These are phyloP conservation scores for Morbakka virulenta DNA, from an alignment of 30 jellyfish, hydroid and myxozoan species.

Conservation along the genomic window DNA sequence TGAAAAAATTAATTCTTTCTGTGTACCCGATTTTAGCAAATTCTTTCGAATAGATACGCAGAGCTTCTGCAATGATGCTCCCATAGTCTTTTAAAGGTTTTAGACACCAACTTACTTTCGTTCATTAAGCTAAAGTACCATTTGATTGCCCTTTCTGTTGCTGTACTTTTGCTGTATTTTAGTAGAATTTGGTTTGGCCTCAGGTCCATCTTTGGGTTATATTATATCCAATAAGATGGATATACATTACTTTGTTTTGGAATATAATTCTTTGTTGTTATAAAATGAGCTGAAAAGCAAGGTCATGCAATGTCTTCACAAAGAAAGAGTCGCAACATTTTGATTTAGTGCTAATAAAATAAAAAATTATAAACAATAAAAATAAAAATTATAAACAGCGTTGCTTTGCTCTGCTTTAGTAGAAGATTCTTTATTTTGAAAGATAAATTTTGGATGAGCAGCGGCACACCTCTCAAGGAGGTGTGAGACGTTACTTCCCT, in stretches of 20 bases:
- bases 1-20: too few relatives aligned
- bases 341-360: too few relatives aligned
- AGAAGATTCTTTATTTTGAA: too few relatives aligned
- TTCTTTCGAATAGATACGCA: constrained; percentile 1
- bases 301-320: too few relatives aligned
- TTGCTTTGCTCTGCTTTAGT: too few relatives aligned
- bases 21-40: constrained; percentile 9
- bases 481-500: too few relatives aligned
- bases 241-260: neutral
- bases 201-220: constrained; percentile 48
- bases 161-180: constrained; percentile 28
- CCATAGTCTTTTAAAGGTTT: constrained; percentile 12
- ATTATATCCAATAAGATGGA: constrained; percentile 31
- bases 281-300: constrained; percentile 30
- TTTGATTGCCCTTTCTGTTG: constrained; percentile 37
- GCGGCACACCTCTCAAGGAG: too few relatives aligned
- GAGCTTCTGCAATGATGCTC: constrained; percentile 19
- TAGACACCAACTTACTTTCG: constrained; percentile 37
- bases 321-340: too few relatives aligned
- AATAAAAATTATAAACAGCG: too few relatives aligned
- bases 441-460: too few relatives aligned
- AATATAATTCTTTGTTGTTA: neutral
- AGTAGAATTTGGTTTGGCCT: constrained; percentile 49
- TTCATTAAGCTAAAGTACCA: constrained; percentile 24
- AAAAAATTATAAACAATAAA: too few relatives aligned